Evolutionary conservation across 2,888 invertebrate species (phyloP), one percentile per base, ranked within the genome.

Genomic region (Oegoconia quadripuncta): DNA sequence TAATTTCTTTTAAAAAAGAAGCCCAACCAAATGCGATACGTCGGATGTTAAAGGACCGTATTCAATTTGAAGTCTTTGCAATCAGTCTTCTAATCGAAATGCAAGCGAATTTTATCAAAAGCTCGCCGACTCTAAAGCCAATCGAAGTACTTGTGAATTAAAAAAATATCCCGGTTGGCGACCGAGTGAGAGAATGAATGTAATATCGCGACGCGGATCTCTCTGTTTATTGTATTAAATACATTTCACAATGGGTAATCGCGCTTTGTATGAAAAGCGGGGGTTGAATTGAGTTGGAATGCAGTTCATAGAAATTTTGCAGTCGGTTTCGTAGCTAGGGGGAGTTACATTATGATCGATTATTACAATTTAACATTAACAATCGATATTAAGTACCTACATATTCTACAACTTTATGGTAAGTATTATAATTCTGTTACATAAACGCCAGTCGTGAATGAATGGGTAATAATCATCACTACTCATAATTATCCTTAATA

Each of bases 171-270:
- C 62, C 64, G 59, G 58, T 62, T 65, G 57, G 58, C 67, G 66
- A 74, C 53, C 57, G 72, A 73, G 55, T 55, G 67, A 71, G 59
- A 70, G 77, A 71, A 58, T 73, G 73, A 71, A 65, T 61, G 62
- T 46, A 54, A 71, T 81, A 84, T 84, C 81, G 66, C 62, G 53
- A 52, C 62, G 76, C 84, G 76, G 82, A 84, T 84, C 84, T 83
- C 64, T 74, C 62, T 63, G 64, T 77, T 70, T 74, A 73, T 75
- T 78, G 72, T 78, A 66, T 73, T 73, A 73, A 74, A 73, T 70
- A 64, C 51, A 69, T 71, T 68, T 50, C 67, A 77, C 74, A 77
- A 76, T 72, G 64, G 59, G 48, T 59, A 54, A 68, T 65, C 46
- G 60, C 52, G 55, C 59, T 73, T 71, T 70, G 69, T 68, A 61